These are phyloP conservation scores for Etheostoma perlongum DNA, from an alignment of 2,797 vertebrate species.

Conservation along the genomic window DNA sequence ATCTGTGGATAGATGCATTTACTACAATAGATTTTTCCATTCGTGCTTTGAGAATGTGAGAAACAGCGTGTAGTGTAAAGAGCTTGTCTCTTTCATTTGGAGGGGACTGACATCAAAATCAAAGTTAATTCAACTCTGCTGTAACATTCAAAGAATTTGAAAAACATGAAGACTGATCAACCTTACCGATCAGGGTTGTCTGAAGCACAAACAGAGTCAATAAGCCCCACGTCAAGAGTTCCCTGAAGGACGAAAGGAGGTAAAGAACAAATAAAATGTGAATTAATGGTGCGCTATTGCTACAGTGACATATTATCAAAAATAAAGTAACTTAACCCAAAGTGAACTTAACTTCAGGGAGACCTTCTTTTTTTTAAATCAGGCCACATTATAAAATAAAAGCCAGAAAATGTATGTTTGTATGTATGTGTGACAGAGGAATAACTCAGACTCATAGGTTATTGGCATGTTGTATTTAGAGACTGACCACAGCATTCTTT, in stretches of 20 bases:
- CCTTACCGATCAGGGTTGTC: conserved; percentile 90
- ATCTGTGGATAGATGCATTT: background rate
- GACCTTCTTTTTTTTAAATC: background rate
- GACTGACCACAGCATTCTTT: conserved; percentile 90
- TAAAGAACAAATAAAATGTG: background rate
- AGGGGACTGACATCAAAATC: background rate
- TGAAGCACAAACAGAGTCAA: conserved; percentile 90
- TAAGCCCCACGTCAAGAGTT: conserved; percentile 89
- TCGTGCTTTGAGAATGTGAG: background rate
- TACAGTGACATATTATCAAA: background rate
- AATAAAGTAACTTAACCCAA: background rate
- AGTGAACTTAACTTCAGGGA: background rate
- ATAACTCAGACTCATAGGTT: background rate
- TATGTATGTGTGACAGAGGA: background rate
- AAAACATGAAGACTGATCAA: background rate
- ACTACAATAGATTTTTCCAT: background rate
- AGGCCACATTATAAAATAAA: background rate
- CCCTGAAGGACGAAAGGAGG: conserved; percentile 73
- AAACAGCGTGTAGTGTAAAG: background rate
- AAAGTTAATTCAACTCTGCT: background rate
- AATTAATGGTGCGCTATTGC: background rate
- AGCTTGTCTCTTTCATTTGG: background rate
- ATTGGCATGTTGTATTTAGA: background rate
- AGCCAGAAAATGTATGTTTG: background rate
- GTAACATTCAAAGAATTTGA: background rate